Evolutionary conservation across 2,888 invertebrate genomes (phyloP).

Genomic region (Mesoligia furuncula): DNA sequence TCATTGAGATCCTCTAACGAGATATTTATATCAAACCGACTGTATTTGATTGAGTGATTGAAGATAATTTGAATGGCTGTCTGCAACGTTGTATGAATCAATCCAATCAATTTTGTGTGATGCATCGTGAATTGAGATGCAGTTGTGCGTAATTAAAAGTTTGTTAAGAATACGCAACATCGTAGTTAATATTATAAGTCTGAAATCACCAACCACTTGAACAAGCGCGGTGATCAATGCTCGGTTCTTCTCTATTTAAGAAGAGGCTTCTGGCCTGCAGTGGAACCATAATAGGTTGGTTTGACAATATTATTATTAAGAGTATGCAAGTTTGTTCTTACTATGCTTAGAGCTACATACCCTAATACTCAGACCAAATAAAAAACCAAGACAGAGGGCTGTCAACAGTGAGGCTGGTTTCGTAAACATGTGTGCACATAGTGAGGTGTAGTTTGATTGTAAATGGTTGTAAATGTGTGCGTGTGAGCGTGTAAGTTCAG

Average conservation of each 20-base stretch:
- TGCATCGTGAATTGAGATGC: conserved; percentile 14
- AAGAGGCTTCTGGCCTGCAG: neutral
- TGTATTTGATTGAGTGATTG: conserved; percentile 37
- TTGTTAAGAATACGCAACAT: neutral
- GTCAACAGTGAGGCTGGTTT: too few relatives aligned
- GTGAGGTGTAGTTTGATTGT: too few relatives aligned
- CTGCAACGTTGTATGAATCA: conserved; percentile 32
- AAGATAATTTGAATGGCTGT: conserved; percentile 41
- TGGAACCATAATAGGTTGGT: neutral
- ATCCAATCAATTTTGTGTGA: conserved; percentile 10
- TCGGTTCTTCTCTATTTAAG: neutral
- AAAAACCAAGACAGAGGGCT: too few relatives aligned
- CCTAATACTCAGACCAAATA: too few relatives aligned
- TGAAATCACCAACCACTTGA: neutral
- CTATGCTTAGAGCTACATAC: too few relatives aligned
- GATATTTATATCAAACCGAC: conserved; percentile 40
- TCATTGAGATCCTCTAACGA: conserved; percentile 32
- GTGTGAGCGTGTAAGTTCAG: too few relatives aligned
- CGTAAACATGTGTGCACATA: too few relatives aligned
- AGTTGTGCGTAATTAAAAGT: conserved; percentile 13
- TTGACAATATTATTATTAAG: neutral
- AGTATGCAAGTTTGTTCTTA: neutral
- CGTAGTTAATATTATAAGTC: neutral
- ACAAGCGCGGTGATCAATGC: neutral
- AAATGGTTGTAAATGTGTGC: too few relatives aligned